Evolutionary conservation across 2,888 invertebrate species (phyloP), one percentile per base, ranked within the genome.

Genomic region (Allygus modestus): DNA sequence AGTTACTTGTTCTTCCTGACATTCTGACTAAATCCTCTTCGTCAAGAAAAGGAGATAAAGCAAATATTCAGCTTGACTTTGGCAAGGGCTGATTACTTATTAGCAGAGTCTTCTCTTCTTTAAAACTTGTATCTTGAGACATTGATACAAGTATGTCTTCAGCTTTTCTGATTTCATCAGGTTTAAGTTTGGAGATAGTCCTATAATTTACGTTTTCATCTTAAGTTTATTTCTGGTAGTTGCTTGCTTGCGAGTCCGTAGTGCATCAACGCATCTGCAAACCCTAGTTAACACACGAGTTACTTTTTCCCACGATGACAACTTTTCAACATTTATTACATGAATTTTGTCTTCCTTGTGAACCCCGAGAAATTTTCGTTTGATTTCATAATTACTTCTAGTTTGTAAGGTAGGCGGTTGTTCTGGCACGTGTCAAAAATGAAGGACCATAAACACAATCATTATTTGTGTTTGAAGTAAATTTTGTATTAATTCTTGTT

Each of bases 301-400:
- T 20, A 73, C 4, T 20, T 41, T 73, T 37, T 73, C 73, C 41
- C 73, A 73, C 1, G 73, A 73, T n/a, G 73, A 73, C 7, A 73
- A 73, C 9, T 37, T 37, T n/a, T 43, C 9, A n/a, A 73, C 41
- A 41, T 73, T 41, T 43, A 7, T 31, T 5, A 7, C 31, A 15
- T 9, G 43, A 0, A n/a, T 9, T 1, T 9, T 31, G 28, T 15
- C 28, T 11, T 37, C 26, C 41, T 73, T 17, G 20, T 73, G 37
- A 11, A 73, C n/a, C 0, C 41, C 73, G n/a, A 43, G 2, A 15
- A 20, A 41, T 23, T 20, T 5, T n/a, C 20, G 37, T 41, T 41
- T 73, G 2, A 41, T 73, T 17, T 73, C 73, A 23, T n/a, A 0
- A 20, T 43, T n/a, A 4, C n/a, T 41, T 15, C 20, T 43, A 1